Base-by-base conservation (phyloP, 2,113 vertebrate genomes). In the Xyrauchen texanus region DNA sequence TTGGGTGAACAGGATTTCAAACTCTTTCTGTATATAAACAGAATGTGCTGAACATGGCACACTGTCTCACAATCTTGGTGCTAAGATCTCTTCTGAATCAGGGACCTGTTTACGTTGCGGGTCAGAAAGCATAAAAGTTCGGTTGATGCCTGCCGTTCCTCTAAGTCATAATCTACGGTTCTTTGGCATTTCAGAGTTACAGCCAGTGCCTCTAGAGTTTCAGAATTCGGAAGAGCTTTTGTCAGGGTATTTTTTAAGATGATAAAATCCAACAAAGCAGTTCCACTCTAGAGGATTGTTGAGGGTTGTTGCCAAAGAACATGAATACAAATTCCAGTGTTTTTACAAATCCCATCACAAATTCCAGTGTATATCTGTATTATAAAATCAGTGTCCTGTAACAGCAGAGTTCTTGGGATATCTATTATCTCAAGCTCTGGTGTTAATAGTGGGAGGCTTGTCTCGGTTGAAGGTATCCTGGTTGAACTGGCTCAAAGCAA, bases 61-160 rank as follows among this genome's bases (percentile, higher is more conserved):
- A 69, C 81, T 83, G 88, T 89, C 83, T 86, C 86, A 79, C 82
- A 89, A 89, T 85, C 88, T 86, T 73, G 93, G 91, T 92, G 92
- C 92, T 94, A 90, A 78, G 85, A 88, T 88, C 81, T 87, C 34
- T 83, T 89, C 89, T 82, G 84, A 90, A 90, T 93, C 93, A 92
- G 91, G 91, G 92, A 93, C 84, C 67, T 82, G 62, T 53, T 63
- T 42, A 34, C 46, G 6, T 61, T 57, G 11, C 62, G 52, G 81
- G 46, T 51, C 70, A 44, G 16, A 49, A 73, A 49, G 62, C 47
- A 67, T 60, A 9, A 45, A 80, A 42, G 13, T 42, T 46, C 21
- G 16, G 21, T 16, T 21, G 47, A 52, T n/a, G 55, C 49, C 66
- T 69, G 55, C 66, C 61, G 15, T 0, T 34, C 21, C 21, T 34